These are phyloP conservation scores for Prionace glauca DNA, from an alignment of 2,797 vertebrate genomes.

Conservation along the genomic window DNA sequence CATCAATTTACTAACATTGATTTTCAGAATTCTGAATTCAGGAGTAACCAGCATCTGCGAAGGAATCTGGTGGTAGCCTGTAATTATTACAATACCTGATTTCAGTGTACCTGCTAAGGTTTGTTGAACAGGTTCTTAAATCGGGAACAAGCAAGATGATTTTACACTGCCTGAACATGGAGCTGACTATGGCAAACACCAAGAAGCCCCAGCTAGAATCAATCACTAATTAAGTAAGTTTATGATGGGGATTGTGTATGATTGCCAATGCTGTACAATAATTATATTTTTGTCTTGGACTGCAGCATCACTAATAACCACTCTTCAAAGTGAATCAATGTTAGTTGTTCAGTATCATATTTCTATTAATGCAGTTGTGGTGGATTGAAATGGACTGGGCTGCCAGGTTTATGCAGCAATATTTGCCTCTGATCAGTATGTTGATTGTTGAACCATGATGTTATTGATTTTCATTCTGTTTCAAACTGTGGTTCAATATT, in stretches of 20 bases:
- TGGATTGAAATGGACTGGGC: background rate
- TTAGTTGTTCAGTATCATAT: background rate
- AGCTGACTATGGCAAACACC: background rate
- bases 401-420: background rate
- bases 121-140: background rate
- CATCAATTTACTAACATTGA: background rate
- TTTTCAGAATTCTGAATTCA: background rate
- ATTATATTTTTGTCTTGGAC: background rate
- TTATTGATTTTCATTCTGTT: background rate
- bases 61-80: background rate
- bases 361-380: background rate
- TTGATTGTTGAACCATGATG: background rate
- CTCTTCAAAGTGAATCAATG: background rate
- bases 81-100: background rate
- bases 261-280: background rate
- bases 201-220: background rate
- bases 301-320: background rate
- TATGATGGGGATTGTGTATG: background rate
- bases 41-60: background rate
- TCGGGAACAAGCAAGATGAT: background rate
- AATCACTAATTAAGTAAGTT: background rate
- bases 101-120: background rate
- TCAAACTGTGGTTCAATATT: background rate
- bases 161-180: background rate
- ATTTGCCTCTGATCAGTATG: background rate